Evolutionary conservation across 2,888 invertebrate genomes (phyloP), one percentile per base, ranked within the genome.

Genomic region (Tetheella fluctuosa): DNA sequence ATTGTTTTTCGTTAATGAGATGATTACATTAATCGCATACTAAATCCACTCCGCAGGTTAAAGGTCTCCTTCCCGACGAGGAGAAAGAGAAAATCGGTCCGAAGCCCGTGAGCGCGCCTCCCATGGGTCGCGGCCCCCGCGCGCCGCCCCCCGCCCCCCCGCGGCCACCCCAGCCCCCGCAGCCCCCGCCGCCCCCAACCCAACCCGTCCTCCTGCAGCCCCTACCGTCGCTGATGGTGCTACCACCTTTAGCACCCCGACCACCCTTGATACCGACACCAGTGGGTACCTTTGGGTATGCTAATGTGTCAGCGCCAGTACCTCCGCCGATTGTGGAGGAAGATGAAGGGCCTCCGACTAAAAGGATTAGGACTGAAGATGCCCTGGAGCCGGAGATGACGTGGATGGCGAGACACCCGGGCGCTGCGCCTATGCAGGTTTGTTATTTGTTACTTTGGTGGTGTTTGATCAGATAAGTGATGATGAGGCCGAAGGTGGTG

Each of bases 21-120:
- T 34, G 12, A n/a, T 1, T 10, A 17, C 23, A 12, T n/a, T 30
- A 20, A 55, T 23, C 4, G 23, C 12, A 5, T 17, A 5, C 0
- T 6, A 17, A 23, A 4, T 30, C 52, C n/a, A 28, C 12, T 23
- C 23, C 30, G 0, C 67, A 90, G 90, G 91, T 91, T 28, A 98
- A 99, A 88, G 99, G 99, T 2, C 94, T 99, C 6, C 91, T 99
- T 65, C 98, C 98, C 0, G 99, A 99, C 81, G 98, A 98, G 83
- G 98, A 98, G 84, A 99, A 99, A 79, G 99, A 99, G 82, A 98
- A 98, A 89, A 99, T 99, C 73, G 99, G 99, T 0, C 99, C 98
- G 0, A 97, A 96, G 89, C 97, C 97, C 2, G 96, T 96, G 61
- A 60, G 76, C 83, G 42, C 81, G 84, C 59, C 79, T 79, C 56